phyloP scores from a whole-genome alignment of 1,140 invertebrate genomes.

The Achroia grisella region DNA sequence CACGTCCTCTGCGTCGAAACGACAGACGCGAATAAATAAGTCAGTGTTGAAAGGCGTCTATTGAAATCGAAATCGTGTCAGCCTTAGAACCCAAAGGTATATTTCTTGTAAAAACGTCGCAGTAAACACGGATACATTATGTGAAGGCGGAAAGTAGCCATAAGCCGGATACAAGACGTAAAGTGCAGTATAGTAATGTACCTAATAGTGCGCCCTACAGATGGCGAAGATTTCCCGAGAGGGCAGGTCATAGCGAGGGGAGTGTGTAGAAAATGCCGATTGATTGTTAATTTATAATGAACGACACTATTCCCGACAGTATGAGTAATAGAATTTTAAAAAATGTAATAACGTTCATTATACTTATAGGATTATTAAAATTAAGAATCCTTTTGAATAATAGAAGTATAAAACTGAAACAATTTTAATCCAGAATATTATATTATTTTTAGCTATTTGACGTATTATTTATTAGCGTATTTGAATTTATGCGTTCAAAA shows the following conservation, averaged over 20 bases:
- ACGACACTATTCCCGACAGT: constrained; percentile 15
- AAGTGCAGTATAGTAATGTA: constrained; percentile 37
- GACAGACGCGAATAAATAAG: too few species aligned
- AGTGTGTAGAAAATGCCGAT: constrained; percentile 36
- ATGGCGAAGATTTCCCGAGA: constrained; percentile 40
- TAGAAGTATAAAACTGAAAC: too few species aligned
- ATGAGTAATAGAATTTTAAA: constrained; percentile 6
- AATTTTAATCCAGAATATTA: too few species aligned
- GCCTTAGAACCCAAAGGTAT: not conserved
- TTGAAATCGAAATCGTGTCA: too few species aligned
- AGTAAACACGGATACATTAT: constrained; percentile 1
- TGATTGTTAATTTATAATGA: constrained; percentile 61
- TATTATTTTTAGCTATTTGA: too few species aligned
- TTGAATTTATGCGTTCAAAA: too few species aligned
- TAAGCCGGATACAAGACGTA: constrained; percentile 14
- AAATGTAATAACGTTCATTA: too few species aligned
- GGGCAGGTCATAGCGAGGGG: constrained; percentile 20
- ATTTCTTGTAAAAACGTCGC: constrained; percentile 1
- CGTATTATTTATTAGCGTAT: too few species aligned
- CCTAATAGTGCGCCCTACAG: constrained; percentile 5
- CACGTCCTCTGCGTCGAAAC: too few species aligned
- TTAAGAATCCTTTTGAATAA: too few species aligned
- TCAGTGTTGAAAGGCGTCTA: too few species aligned
- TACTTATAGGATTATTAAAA: too few species aligned
- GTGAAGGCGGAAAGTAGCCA: not conserved